Conservation (phyloP, 1,140 invertebrate genomes). For the Drosophila bipectinata region DNA sequence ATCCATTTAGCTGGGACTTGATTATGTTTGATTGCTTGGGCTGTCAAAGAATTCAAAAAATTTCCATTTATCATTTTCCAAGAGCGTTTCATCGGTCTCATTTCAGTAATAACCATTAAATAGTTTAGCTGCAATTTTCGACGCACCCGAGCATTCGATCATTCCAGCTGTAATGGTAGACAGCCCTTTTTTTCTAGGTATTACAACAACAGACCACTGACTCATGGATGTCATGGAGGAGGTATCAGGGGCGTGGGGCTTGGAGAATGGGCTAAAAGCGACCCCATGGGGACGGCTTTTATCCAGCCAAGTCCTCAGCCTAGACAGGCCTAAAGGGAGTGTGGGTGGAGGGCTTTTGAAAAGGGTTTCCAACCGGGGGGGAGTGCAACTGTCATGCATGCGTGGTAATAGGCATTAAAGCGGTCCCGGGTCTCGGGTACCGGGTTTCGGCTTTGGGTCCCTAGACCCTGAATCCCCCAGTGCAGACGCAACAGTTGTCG, state of each 20-base stretch:
- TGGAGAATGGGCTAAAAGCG: slow-evolving; percentile 21
- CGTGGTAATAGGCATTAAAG: slow-evolving; percentile 75
- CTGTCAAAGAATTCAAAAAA: slow-evolving; percentile 38
- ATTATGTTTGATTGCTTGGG: slow-evolving; percentile 32
- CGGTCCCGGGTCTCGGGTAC: slow-evolving; percentile 34
- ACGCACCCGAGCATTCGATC: slow-evolving; percentile 33
- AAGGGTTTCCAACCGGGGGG: not conserved
- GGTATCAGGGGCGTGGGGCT: not conserved
- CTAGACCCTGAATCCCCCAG: not conserved
- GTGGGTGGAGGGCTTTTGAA: slow-evolving; percentile 32
- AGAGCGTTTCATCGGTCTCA: slow-evolving; percentile 18
- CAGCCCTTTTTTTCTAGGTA: slow-evolving; percentile 19
- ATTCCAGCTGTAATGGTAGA: slow-evolving; percentile 29
- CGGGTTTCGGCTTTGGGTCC: not conserved
- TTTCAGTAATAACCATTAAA: slow-evolving; percentile 38
- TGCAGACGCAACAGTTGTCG: slow-evolving; percentile 52
- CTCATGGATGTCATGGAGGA: slow-evolving; percentile 21
- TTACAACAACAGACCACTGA: slow-evolving; percentile 17
- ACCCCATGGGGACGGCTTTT: slow-evolving; percentile 55
- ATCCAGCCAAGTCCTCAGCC: slow-evolving; percentile 59
- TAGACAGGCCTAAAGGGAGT: slow-evolving; percentile 47
- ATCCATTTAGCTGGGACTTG: slow-evolving; percentile 25
- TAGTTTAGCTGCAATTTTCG: slow-evolving; percentile 39
- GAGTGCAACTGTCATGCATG: slow-evolving; percentile 69
- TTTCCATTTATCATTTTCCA: slow-evolving; percentile 29